Evolutionary conservation across 2,888 invertebrate genomes (phyloP).

Genomic region (Dasypolia templi): DNA sequence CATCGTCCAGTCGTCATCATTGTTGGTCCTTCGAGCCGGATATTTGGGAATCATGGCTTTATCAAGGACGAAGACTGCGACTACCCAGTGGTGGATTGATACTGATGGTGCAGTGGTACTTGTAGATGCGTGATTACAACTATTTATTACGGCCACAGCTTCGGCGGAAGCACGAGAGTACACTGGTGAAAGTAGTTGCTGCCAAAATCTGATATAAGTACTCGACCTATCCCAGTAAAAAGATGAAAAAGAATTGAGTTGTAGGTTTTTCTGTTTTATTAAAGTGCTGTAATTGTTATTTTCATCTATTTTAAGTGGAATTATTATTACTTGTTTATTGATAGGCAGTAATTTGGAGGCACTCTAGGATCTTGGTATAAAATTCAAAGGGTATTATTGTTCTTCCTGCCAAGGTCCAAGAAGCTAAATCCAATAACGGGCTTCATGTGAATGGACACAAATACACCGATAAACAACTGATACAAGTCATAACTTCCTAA

Average conservation of each 20-base stretch:
- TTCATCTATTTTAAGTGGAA: background rate
- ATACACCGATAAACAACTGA: constrained; percentile 10
- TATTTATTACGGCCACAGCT: background rate
- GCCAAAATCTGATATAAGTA: background rate
- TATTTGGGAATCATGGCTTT: background rate
- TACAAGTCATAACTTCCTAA: constrained; percentile 16
- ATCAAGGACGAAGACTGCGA: background rate
- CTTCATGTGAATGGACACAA: constrained; percentile 5
- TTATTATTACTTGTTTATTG: background rate
- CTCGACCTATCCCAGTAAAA: too few species aligned
- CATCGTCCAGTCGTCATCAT: too few species aligned
- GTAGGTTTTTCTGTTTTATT: background rate
- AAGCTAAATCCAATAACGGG: constrained; percentile 1
- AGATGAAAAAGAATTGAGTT: background rate
- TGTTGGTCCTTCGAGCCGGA: constrained; percentile 22
- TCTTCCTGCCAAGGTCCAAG: background rate
- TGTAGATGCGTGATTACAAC: background rate
- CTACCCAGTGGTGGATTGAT: background rate
- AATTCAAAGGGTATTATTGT: background rate
- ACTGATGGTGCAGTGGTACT: background rate
- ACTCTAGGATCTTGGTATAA: background rate
- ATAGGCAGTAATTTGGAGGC: too few species aligned
- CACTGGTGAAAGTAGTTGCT: background rate
- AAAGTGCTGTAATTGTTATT: background rate
- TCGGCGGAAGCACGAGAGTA: background rate